phyloP scores from a whole-genome alignment of 1,140 invertebrate genomes.

The Papilio xuthus region DNA sequence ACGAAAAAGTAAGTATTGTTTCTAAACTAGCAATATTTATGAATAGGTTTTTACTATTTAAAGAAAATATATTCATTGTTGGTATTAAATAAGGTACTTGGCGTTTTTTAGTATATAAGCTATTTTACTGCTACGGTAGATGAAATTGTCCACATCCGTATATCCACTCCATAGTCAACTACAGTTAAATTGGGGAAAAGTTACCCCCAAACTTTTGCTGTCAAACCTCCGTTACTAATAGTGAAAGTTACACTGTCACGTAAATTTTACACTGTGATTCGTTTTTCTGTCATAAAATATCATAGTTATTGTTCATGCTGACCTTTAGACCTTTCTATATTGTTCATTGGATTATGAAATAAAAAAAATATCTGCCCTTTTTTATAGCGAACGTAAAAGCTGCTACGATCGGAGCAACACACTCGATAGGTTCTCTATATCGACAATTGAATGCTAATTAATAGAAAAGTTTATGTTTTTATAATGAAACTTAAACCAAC shows the following conservation, averaged over 20 bases:
- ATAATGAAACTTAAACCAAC: background rate
- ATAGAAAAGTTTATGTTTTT: background rate
- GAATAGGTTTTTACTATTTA: too few relatives aligned
- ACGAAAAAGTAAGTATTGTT: background rate
- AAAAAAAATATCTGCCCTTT: background rate
- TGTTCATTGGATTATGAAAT: background rate
- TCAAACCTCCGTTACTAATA: background rate
- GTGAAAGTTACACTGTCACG: background rate
- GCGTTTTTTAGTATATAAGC: too few relatives aligned
- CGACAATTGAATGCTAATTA: background rate
- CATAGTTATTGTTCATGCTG: background rate
- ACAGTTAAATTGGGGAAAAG: too few relatives aligned
- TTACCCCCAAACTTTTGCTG: background rate
- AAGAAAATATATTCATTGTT: too few relatives aligned
- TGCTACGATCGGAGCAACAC: background rate
- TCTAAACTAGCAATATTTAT: too few relatives aligned
- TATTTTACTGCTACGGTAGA: too few relatives aligned
- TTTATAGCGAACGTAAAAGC: background rate
- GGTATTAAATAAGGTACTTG: too few relatives aligned
- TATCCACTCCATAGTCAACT: too few relatives aligned
- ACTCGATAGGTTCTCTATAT: background rate
- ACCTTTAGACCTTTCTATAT: background rate
- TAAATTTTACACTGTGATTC: background rate
- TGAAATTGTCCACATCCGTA: too few relatives aligned
- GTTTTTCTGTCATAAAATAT: background rate